Percentiles rank a stretch among this genome's conserved stretches.
phyloP scores from a whole-genome alignment of 2,888 invertebrate species.

The Lapara coniferarum region DNA sequence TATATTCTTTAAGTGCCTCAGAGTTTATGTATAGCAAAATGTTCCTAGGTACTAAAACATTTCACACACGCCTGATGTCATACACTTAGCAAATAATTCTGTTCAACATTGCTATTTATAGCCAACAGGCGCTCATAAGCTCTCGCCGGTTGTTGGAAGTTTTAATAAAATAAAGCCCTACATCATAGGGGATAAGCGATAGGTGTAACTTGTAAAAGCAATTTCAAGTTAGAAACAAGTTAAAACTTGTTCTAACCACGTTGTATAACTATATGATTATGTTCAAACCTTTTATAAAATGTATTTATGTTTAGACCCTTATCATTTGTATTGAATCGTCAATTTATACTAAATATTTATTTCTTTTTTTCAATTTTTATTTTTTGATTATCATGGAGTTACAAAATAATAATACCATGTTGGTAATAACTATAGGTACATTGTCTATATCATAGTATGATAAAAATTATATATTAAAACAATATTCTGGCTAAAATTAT shows the following conservation, averaged over 20 bases:
- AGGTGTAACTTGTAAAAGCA: conserved; percentile 37
- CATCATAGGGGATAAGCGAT: conserved; percentile 31
- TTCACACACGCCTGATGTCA: neutral
- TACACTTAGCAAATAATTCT: neutral
- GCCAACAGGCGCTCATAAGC: conserved; percentile 1
- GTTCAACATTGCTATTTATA: conserved; percentile 1
- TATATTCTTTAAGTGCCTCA: neutral
- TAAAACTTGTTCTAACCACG: conserved; percentile 27
- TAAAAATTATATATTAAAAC: too few relatives aligned
- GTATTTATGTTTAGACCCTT: too few relatives aligned
- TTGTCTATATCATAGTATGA: too few relatives aligned
- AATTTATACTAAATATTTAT: too few relatives aligned
- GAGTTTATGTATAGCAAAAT: neutral
- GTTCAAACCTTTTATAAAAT: too few relatives aligned
- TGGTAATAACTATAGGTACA: too few relatives aligned
- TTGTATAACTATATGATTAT: conserved; percentile 6
- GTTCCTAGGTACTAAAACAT: neutral
- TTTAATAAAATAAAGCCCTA: conserved; percentile 35
- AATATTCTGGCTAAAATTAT: too few relatives aligned
- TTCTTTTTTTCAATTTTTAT: too few relatives aligned
- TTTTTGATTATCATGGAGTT: too few relatives aligned
- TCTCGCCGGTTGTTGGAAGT: neutral
- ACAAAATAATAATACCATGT: too few relatives aligned
- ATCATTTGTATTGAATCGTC: too few relatives aligned
- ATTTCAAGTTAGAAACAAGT: conserved; percentile 42